Base-by-base conservation (phyloP, 2,113 vertebrate genomes). In the Acanthisitta chloris region DNA sequence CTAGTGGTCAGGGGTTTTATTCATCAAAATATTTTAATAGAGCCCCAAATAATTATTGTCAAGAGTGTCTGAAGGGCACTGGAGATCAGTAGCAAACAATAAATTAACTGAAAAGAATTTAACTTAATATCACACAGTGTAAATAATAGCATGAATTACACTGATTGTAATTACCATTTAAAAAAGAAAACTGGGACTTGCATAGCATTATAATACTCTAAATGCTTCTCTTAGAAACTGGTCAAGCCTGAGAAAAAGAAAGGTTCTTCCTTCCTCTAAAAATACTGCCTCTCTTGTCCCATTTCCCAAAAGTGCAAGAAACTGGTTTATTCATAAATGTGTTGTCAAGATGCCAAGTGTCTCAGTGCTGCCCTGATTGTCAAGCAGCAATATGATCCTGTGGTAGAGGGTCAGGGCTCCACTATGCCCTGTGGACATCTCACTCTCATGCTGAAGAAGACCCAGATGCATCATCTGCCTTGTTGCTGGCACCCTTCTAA, bases 21-120 rank as follows among this genome's bases (percentile, higher is more conserved):
- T 97, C 66, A 94, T 95, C 91, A 96, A 94, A 97, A 90, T 96
- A 91, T 94, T 97, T 92, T 96, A 97, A 95, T 71, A 86, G n/a
- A 57, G 7, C 24, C 49, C 42, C 62, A 93, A 97, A 94, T 83
- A 83, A 96, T 93, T 57, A 93, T 96, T 97, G 95, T 93, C 59
- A 97, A 97, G 62, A 62, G 43, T 94, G 61, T 95, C 87, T 94
- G 91, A 91, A 94, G 82, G 76, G 85, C 59, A 88, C 88, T 90
- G 81, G 80, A 91, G 85, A 96, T 64, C 57, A 94, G 92, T 62
- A 96, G 49, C 51, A 98, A 97, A 97, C 57, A 96, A 91, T 77
- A 96, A 93, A 96, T 96, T 86, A 95, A 72, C 33, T 81, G 84
- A 83, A 84, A 95, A 65, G 26, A 97, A 90, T 42, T 92, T 91